Conservation (phyloP, 2,888 invertebrate genomes). For the Chrysolina americana region DNA sequence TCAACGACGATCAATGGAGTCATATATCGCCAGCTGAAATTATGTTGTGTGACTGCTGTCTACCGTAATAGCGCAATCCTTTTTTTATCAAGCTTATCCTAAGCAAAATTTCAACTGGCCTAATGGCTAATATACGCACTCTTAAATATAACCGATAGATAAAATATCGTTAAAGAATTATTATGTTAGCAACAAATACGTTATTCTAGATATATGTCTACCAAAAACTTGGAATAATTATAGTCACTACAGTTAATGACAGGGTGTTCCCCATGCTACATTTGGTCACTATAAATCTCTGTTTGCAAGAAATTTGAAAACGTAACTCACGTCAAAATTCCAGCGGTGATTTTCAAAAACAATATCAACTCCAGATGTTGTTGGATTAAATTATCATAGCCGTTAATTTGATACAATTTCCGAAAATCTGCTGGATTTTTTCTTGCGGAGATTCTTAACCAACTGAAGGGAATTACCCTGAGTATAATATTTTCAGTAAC, state of each 20-base stretch:
- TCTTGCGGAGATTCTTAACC: not conserved
- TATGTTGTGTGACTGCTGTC: not conserved
- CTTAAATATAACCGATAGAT: slow-evolving; percentile 8
- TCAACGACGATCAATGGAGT: not conserved
- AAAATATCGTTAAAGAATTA: slow-evolving; percentile 19
- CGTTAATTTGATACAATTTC: slow-evolving; percentile 17
- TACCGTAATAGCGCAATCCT: not conserved
- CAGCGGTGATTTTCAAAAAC: slow-evolving; percentile 1
- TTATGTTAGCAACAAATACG: slow-evolving; percentile 15
- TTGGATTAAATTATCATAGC: slow-evolving; percentile 21
- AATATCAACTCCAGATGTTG: slow-evolving; percentile 22
- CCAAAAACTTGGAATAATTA: slow-evolving; percentile 8
- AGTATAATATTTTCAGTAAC: slow-evolving; percentile 4
- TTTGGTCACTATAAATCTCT: not conserved
- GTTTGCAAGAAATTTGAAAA: not conserved
- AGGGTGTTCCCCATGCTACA: not conserved
- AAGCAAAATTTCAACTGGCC: slow-evolving; percentile 25
- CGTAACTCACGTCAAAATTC: not conserved
- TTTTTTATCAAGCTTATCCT: not conserved
- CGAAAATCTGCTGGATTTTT: not conserved
- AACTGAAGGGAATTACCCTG: slow-evolving; percentile 1
- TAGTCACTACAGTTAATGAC: slow-evolving; percentile 10
- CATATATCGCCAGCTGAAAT: slow-evolving; percentile 21
- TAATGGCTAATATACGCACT: slow-evolving; percentile 2
- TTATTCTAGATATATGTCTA: slow-evolving; percentile 17